These are phyloP conservation scores for Parasteatoda tepidariorum DNA, from an alignment of 1,140 invertebrate genomes.

Conservation along the genomic window DNA sequence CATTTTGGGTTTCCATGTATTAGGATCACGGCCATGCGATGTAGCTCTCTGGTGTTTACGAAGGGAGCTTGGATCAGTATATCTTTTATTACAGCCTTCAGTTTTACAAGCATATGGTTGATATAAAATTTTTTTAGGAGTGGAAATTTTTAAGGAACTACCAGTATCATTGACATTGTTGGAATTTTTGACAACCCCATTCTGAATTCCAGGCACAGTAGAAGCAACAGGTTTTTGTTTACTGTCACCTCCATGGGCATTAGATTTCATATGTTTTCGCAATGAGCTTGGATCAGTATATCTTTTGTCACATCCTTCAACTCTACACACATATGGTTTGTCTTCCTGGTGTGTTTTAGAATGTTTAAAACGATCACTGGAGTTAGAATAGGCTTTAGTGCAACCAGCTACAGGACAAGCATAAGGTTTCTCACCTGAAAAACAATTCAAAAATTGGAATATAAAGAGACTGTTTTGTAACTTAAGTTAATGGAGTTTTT, in stretches of 20 bases:
- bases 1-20: slow-evolving; percentile 40
- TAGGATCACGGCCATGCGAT: slow-evolving; percentile 49
- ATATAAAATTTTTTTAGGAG: slow-evolving; percentile 82
- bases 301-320: slow-evolving; percentile 86
- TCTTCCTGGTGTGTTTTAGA: slow-evolving; percentile 96
- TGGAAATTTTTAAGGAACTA: slow-evolving; percentile 99
- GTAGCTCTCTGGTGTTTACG: slow-evolving; percentile 78
- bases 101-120: slow-evolving; percentile 89
- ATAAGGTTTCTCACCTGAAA: slow-evolving; percentile 80
- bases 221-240: slow-evolving; percentile 5
- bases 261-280: slow-evolving; percentile 87
- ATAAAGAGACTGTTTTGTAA: too few species aligned
- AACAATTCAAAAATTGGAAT: not conserved
- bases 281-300: slow-evolving; percentile 95
- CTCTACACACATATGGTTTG: slow-evolving; percentile 93
- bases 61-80: slow-evolving; percentile 95
- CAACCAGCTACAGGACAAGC: slow-evolving; percentile 73
- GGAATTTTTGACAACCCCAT: slow-evolving; percentile 19
- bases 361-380: slow-evolving; percentile 95
- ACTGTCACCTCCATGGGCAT: slow-evolving; percentile 49
- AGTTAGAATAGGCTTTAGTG: slow-evolving; percentile 94
- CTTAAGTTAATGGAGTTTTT: too few species aligned
- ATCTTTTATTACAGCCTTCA: slow-evolving; percentile 86
- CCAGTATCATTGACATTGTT: slow-evolving; percentile 75
- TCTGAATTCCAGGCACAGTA: slow-evolving; percentile 18